A percentile compares a stretch with the other conserved stretches of the same genome.
phyloP scores from a whole-genome alignment of 2,888 invertebrate species.

The Ochropacha duplaris region DNA sequence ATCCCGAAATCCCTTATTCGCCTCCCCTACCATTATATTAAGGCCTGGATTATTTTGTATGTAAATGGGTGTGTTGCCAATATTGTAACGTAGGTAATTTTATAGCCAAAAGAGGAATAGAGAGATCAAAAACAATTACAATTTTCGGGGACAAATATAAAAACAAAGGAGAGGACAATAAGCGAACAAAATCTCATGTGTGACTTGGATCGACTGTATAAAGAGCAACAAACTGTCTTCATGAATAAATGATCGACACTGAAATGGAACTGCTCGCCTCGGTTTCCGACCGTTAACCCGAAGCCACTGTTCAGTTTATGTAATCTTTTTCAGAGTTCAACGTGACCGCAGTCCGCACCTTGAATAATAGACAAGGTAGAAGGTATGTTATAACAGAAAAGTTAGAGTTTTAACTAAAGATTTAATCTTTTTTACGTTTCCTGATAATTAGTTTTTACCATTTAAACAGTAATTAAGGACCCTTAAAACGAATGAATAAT shows the following conservation, averaged over 20 bases:
- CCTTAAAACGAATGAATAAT: too few species aligned
- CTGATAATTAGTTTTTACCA: too few species aligned
- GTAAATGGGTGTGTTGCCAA: too few species aligned
- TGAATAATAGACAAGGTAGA: background rate
- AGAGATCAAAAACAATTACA: too few species aligned
- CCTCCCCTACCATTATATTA: too few species aligned
- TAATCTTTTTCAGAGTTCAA: constrained; percentile 1
- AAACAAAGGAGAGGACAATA: background rate
- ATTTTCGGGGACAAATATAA: too few species aligned
- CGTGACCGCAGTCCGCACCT: background rate
- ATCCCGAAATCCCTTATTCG: too few species aligned
- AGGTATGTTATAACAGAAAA: background rate
- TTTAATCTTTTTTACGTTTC: too few species aligned
- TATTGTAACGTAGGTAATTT: too few species aligned
- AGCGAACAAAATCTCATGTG: background rate
- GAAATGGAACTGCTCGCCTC: constrained; percentile 24
- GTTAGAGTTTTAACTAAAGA: background rate
- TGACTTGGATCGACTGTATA: background rate
- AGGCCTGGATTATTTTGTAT: too few species aligned
- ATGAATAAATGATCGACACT: constrained; percentile 33
- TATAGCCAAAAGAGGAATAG: too few species aligned
- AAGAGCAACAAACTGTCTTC: constrained; percentile 10
- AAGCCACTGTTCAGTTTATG: constrained; percentile 11
- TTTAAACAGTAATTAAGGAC: too few species aligned
- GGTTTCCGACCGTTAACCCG: constrained; percentile 41